These are phyloP conservation scores for Dallia pectoralis DNA, from an alignment of 2,797 vertebrate species.

Conservation along the genomic window DNA sequence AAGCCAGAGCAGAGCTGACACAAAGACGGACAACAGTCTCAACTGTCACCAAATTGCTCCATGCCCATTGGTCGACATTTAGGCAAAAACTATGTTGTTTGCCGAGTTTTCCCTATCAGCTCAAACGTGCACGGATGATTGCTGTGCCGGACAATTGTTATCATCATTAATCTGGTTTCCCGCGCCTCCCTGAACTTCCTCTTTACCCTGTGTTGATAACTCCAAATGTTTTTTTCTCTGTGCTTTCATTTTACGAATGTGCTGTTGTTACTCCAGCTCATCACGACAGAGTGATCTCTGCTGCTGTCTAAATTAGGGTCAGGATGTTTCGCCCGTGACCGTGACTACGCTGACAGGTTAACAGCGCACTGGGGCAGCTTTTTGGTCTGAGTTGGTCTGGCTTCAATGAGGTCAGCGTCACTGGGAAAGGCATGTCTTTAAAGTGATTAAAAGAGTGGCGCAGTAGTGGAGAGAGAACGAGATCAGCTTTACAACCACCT, in stretches of 20 bases:
- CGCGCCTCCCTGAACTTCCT: too few relatives aligned
- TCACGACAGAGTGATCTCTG: neutral
- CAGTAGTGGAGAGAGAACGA: too few relatives aligned
- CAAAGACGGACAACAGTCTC: neutral
- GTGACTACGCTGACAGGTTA: conserved; percentile 26
- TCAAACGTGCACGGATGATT: neutral
- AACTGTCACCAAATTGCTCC: neutral
- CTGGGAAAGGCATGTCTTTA: conserved; percentile 25
- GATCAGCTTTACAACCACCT: neutral
- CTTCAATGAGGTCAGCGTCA: conserved; percentile 19
- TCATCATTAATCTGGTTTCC: neutral
- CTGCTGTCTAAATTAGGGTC: neutral
- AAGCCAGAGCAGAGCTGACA: neutral
- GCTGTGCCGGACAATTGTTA: neutral
- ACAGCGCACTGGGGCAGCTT: conserved; percentile 4
- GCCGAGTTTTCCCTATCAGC: neutral
- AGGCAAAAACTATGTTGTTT: neutral
- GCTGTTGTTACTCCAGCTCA: neutral
- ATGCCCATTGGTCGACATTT: neutral
- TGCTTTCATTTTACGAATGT: neutral
- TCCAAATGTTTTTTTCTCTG: neutral
- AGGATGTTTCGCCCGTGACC: too few relatives aligned
- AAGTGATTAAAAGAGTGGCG: conserved; percentile 24
- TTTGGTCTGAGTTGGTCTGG: conserved; percentile 4
- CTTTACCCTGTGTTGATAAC: neutral